Evolutionary conservation across 1,140 invertebrate genomes (phyloP), one percentile per base, ranked within the genome.

Genomic region (Achroia grisella): DNA sequence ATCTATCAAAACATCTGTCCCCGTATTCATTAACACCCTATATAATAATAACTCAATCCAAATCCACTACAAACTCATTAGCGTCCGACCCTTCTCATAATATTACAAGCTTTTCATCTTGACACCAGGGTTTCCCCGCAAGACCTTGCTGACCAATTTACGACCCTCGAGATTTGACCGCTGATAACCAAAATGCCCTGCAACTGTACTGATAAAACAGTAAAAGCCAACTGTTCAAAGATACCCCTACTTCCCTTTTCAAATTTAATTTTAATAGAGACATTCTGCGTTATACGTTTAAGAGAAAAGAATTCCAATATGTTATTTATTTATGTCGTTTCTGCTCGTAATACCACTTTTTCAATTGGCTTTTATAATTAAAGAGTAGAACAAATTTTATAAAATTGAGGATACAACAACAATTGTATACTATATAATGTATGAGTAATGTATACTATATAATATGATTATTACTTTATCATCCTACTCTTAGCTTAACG

Each of bases 121-220:
- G 72, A 71, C 70, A 69, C 65, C 37, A 36, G 57, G 59, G 51
- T 37, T 37, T 37, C 35, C 48, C 55, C 56, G 49, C 59, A 69
- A 77, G 71, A 69, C 65, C 56, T 39, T 37, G 33, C 36, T 34
- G 62, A 59, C 51, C 72, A 59, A 61, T 60, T 56, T 57, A 43
- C 48, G 68, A 67, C 71, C 75, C 73, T 64, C 44, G 53, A 54
- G 78, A 80, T 80, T 62, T 52, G 45, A 63, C 59, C 67, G 52
- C 60, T 70, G 78, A 82, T 82, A 82, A 62, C 62, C 48, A 48
- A 48, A 75, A 65, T 64, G 77, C 53, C 68, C 78, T 79, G 73
- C 65, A 46, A 62, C 59, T 60, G 36, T 37, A 39, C 69, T 67
- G 78, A 82, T 82, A 82, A 76, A 74, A 79, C 68, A 65, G 53